These are phyloP conservation scores for Albula glossodonta DNA, from an alignment of 2,113 vertebrate species.

Conservation along the genomic window DNA sequence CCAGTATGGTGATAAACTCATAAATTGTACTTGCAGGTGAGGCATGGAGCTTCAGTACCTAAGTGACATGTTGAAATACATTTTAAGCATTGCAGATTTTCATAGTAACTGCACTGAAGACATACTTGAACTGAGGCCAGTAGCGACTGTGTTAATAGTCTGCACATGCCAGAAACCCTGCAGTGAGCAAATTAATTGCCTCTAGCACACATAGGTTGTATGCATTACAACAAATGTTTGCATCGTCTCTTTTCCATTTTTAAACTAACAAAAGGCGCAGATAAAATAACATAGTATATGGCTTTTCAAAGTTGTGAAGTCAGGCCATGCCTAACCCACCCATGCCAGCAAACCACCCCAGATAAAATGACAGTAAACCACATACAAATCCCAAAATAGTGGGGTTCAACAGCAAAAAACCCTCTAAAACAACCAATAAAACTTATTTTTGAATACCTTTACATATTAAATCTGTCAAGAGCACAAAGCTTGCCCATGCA, in stretches of 20 bases:
- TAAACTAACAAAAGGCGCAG: background rate
- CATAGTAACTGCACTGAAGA: background rate
- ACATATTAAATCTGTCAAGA: background rate
- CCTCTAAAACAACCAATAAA: background rate
- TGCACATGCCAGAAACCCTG: background rate
- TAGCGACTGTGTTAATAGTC: background rate
- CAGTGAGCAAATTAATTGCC: slow-evolving; percentile 2
- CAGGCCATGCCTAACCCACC: background rate
- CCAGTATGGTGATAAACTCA: background rate
- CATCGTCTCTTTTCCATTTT: background rate
- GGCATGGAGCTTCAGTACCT: background rate
- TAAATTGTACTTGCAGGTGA: background rate
- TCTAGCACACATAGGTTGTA: background rate
- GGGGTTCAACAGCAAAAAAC: background rate
- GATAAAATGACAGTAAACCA: background rate
- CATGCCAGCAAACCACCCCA: background rate
- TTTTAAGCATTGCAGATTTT: background rate
- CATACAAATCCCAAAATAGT: slow-evolving; percentile 1
- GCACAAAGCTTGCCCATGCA: background rate
- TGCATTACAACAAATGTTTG: background rate
- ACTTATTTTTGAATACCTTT: background rate
- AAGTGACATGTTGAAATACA: background rate
- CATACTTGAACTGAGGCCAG: background rate
- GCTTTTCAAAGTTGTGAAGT: background rate
- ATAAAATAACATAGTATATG: background rate